Conservation (phyloP, 2,888 invertebrate genomes). For the Drosophila prolongata region DNA sequence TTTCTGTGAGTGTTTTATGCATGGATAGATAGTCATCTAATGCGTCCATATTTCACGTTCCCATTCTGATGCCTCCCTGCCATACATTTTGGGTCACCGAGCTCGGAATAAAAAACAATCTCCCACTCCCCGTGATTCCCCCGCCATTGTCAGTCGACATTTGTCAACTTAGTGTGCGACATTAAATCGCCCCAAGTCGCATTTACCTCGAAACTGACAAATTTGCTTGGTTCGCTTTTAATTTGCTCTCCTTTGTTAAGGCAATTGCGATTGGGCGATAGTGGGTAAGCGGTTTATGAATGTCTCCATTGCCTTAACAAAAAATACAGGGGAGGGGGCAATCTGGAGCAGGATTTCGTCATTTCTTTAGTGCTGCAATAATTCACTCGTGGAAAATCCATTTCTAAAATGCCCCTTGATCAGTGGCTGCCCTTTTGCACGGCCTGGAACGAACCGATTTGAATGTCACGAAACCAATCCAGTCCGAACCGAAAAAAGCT, state of each 20-base stretch:
- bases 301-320: slow-evolving; percentile 22
- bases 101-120: slow-evolving; percentile 17
- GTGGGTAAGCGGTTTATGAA: slow-evolving; percentile 40
- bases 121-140: background rate
- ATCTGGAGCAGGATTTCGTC: slow-evolving; percentile 36
- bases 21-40: slow-evolving; percentile 37
- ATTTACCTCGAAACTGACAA: slow-evolving; percentile 43
- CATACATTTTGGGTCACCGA: slow-evolving; percentile 30
- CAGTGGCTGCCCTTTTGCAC: slow-evolving; percentile 37
- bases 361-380: slow-evolving; percentile 29
- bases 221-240: slow-evolving; percentile 64
- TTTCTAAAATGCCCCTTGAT: slow-evolving; percentile 14
- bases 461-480: slow-evolving; percentile 67
- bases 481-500: slow-evolving; percentile 57
- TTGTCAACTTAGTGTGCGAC: slow-evolving; percentile 34
- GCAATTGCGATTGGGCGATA: slow-evolving; percentile 44
- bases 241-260: slow-evolving; percentile 62
- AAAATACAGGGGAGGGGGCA: slow-evolving; percentile 1
- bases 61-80: slow-evolving; percentile 22
- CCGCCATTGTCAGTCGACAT: slow-evolving; percentile 19
- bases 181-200: slow-evolving; percentile 27
- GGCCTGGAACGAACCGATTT: slow-evolving; percentile 53
- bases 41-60: slow-evolving; percentile 42
- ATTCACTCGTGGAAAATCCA: slow-evolving; percentile 26
- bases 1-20: slow-evolving; percentile 21